phyloP scores from a whole-genome alignment of 2,888 invertebrate species.

The Scaptodrosophila latifasciaeformis region DNA sequence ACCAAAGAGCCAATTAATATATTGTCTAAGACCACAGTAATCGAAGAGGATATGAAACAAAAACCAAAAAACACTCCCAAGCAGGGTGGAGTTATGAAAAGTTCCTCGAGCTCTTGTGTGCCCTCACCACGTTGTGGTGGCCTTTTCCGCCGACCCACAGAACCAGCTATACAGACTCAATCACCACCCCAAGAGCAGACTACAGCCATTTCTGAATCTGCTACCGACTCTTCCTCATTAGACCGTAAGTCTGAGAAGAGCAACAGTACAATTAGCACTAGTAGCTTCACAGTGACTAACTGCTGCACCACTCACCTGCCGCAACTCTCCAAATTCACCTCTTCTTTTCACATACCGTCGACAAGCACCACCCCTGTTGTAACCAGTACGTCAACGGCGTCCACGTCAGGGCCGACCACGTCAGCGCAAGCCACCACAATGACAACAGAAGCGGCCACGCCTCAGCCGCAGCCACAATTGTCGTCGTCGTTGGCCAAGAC shows the following conservation, averaged over 20 bases:
- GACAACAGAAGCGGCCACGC: slow-evolving; percentile 23
- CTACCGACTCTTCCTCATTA: slow-evolving; percentile 58
- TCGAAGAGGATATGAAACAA: not conserved
- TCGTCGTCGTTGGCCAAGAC: slow-evolving; percentile 4
- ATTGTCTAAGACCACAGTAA: not conserved
- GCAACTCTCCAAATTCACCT: slow-evolving; percentile 72
- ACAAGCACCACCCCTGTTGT: slow-evolving; percentile 18
- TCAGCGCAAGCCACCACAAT: slow-evolving; percentile 24
- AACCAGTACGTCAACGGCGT: slow-evolving; percentile 15
- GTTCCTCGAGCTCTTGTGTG: slow-evolving; percentile 74
- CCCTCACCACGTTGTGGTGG: slow-evolving; percentile 55
- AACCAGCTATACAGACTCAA: slow-evolving; percentile 24
- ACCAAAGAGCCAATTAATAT: slow-evolving; percentile 22
- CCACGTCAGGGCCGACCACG: slow-evolving; percentile 28
- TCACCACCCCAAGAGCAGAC: slow-evolving; percentile 49
- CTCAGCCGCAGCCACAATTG: slow-evolving; percentile 3
- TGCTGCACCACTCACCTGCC: slow-evolving; percentile 73
- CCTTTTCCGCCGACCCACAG: slow-evolving; percentile 54
- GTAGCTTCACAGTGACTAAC: slow-evolving; percentile 71
- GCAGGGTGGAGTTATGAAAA: slow-evolving; percentile 65
- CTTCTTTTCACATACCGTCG: slow-evolving; percentile 72
- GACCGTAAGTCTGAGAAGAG: slow-evolving; percentile 74
- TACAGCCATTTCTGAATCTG: slow-evolving; percentile 17
- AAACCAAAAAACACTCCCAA: slow-evolving; percentile 27
- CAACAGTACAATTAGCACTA: slow-evolving; percentile 71